Evolutionary conservation across 1,140 invertebrate species (phyloP), one percentile per base, ranked within the genome.

Genomic region (Marisa cornuarietis): DNA sequence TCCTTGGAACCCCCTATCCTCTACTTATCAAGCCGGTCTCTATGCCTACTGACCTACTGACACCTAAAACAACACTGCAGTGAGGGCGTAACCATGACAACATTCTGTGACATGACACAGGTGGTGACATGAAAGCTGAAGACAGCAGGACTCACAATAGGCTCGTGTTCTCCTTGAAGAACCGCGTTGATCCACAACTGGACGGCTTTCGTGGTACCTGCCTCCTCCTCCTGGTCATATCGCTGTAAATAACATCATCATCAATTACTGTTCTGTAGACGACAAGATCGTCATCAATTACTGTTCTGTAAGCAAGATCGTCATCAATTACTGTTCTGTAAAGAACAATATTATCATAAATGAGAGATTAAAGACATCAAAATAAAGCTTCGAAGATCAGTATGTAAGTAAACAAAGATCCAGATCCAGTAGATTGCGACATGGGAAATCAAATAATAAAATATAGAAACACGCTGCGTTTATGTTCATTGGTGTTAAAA

Each of bases 131-230:
- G n/a, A 13, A 68, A 42, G 66, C 0, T 14, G 54, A 26, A 4
- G 22, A 14, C 49, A 42, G 14, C 20, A 31, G 18, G 51, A 87
- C 86, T 85, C 85, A 87, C 87, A 80, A 84, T 84, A 20, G 82
- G 31, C 51, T 79, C 76, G 71, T 85, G 84, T 71, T 86, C 85
- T n/a, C 81, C 85, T 68, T 81, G 79, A 10, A 86, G 54, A 22
- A 87, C 63, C 16, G 79, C 83, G 71, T 87, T 87, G 10, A 90
- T 71, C 88, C 88, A 90, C 16, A 83, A 81, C n/a, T 87, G 78
- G n/a, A 89, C 75, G 54, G 82, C 79, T 52, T 78, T 52, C 31
- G 85, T 84, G 13, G 86, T 88, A 22, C 88, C 88, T 7, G 85
- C 84, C 58, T 81, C 80, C 74, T 88, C 86, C 66, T 86, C 85